A percentile compares a stretch with the other conserved stretches of the same genome.
Conservation (phyloP, 2,113 vertebrate species). For the Prunella fulvescens region DNA sequence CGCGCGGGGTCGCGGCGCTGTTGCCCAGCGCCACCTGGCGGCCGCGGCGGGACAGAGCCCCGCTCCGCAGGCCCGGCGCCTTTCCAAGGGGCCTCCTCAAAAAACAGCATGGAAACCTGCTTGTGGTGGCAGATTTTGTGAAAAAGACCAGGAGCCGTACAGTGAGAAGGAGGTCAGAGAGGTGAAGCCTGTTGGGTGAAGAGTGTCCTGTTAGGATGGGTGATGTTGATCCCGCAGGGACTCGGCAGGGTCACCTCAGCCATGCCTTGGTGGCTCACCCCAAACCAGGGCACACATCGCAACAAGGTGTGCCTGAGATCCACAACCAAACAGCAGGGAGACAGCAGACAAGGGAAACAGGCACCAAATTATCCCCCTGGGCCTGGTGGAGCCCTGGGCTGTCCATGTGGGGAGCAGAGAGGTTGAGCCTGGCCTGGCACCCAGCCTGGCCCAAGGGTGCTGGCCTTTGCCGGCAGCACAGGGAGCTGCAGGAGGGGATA, state of each 20-base stretch:
- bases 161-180: neutral
- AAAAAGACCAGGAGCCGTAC: fast-evolving
- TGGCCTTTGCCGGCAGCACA: neutral
- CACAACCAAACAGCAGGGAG: neutral
- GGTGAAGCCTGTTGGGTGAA: neutral
- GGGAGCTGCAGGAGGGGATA: neutral
- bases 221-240: fast-evolving
- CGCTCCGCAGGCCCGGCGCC: fast-evolving
- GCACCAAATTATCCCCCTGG: fast-evolving
- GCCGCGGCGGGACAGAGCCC: neutral
- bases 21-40: neutral
- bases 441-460: neutral
- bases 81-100: fast-evolving
- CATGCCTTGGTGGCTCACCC: fast-evolving
- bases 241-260: neutral
- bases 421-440: neutral
- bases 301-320: fast-evolving
- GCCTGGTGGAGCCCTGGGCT: neutral
- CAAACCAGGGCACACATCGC: fast-evolving
- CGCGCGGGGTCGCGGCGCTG: neutral
- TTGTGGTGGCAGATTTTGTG: neutral
- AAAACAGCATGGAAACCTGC: fast-evolving
- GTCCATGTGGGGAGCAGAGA: fast-evolving
- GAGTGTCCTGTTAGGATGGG: neutral
- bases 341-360: too few species aligned